Evolutionary conservation across 2,113 vertebrate species (phyloP), one percentile per base, ranked within the genome.

Genomic region (Corythornis cristatus): DNA sequence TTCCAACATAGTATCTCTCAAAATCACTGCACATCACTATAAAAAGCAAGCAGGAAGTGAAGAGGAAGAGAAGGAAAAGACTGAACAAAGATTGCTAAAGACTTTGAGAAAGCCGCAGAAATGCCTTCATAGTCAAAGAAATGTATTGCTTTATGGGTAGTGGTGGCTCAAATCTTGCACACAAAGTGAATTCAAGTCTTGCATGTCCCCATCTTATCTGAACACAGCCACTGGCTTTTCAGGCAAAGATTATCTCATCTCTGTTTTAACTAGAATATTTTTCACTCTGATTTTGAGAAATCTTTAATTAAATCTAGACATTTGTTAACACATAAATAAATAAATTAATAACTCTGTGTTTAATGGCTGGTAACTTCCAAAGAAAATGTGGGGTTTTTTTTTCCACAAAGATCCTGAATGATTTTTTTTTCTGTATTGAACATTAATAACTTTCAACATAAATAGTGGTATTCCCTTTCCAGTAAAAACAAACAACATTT

Each of bases 131-230:
- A 62, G 11, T 3, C 1, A 14, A 62, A 66, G 11, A 83, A 45
- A 15, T 57, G 18, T 64, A 19, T 2, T 79, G 8, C 1, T 61
- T 1, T 50, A 0, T 16, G 8, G 3, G 3, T 9, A 3, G 3
- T 35, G 5, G 2, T 45, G 14, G 18, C 5, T 80, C 17, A 57
- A 61, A 68, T 35, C 7, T n/a, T 54, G 12, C 19, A 21, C 4
- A 43, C 0, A 31, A 68, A 75, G 21, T 21, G 21, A 48, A 66
- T 42, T 45, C 8, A 65, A 22, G 8, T 33, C 42, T 68, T 57
- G 2, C 4, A 12, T 26, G 13, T 48, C 4, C 2, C 2, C 6
- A 1, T 43, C 28, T 87, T 58, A 56, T 2, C 15, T 33, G 29
- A 51, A 51, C 18, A 31, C 3, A 68, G 3, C 3, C n/a, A 33